Evolutionary conservation across 2,888 invertebrate genomes (phyloP), one percentile per base, ranked within the genome.

Genomic region (Orthosia incerta): DNA sequence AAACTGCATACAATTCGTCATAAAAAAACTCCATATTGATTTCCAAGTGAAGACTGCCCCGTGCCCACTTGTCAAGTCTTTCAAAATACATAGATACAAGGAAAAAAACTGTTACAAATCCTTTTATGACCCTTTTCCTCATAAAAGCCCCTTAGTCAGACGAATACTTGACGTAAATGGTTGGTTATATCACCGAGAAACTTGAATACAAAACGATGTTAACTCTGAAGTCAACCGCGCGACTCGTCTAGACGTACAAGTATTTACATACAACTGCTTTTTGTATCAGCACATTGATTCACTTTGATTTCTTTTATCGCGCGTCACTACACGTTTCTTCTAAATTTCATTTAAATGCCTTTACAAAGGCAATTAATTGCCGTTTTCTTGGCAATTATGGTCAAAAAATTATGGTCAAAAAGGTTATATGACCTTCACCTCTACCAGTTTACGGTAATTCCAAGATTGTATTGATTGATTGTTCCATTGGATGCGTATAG

Each of bases 171-270:
- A 46, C 59, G 31, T 51, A 51, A 50, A 60, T 59, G 12, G 26
- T 23, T 3, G 56, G 13, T 57, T 56, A 46, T 57, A 74, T 53
- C 39, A n/a, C 45, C 13, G 20, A 48, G 16, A 68, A 76, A 62
- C 13, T 1, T 48, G 26, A 55, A 61, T 45, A 56, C 23, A 57
- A 31, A 75, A 56, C 23, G 48, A 50, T 51, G 15, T 61, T 61
- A 39, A 61, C 60, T 76, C n/a, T 18, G 20, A 61, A 76, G 61
- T 61, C 31, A 76, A 75, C 62, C 55, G 20, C 2, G 59, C 48
- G 60, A 23, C 3, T 18, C 18, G 60, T 75, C 74, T 75, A 75
- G 74, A 74, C 66, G 1, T 53, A 48, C 23, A 26, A 20, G 18
- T 60, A 67, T 75, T 60, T 55, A 66, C 53, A 66, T 76, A 74